Conservation (phyloP, 2,888 invertebrate species). For the Heteromyza rotundicornis region DNA sequence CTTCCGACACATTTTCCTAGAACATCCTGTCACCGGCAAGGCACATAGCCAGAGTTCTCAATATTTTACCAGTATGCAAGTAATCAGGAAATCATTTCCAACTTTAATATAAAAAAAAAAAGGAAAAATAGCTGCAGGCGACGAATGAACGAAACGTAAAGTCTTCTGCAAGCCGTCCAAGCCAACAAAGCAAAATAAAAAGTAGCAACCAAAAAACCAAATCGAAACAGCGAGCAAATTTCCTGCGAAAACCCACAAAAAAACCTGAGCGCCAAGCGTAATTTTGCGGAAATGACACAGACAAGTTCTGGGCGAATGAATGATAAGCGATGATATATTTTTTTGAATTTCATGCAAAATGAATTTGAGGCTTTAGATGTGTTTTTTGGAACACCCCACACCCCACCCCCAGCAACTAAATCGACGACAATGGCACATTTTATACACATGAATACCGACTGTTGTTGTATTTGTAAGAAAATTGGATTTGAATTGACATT, state of each 20-base stretch:
- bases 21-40: slow-evolving; percentile 22
- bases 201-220: not conserved
- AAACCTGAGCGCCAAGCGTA: no score
- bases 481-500: slow-evolving; percentile 24
- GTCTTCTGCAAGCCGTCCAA: not conserved
- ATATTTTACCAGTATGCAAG: slow-evolving; percentile 7
- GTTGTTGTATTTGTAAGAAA: slow-evolving; percentile 12
- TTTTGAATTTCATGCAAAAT: slow-evolving; percentile 9
- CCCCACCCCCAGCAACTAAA: not conserved
- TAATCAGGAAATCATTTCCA: slow-evolving; percentile 26
- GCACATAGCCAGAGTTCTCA: slow-evolving; percentile 5
- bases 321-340: not conserved
- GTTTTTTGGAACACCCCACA: not conserved
- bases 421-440: slow-evolving; percentile 4
- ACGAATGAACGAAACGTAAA: slow-evolving; percentile 3
- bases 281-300: slow-evolving; percentile 18
- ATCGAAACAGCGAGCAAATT: not conserved
- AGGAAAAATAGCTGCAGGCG: slow-evolving; percentile 15
- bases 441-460: slow-evolving; percentile 5
- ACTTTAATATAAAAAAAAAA: slow-evolving; percentile 4
- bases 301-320: slow-evolving; percentile 8
- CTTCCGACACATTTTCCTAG: slow-evolving; percentile 18
- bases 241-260: no score
- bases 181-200: not conserved
- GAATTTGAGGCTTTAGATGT: not conserved